Conservation (phyloP, 2,888 invertebrate genomes). For the Leistus spinibarbis region DNA sequence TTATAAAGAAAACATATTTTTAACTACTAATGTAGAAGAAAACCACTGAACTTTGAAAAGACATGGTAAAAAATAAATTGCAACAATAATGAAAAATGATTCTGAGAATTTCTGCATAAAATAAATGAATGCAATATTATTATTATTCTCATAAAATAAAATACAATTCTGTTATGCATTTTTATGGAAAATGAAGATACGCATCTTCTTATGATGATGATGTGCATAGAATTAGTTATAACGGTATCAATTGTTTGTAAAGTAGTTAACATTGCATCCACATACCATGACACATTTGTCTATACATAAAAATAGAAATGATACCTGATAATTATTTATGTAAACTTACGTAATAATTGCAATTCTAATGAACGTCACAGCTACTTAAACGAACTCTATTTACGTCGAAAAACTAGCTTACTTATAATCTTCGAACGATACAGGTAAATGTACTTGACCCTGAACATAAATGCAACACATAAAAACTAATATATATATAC, state of each 20-base stretch:
- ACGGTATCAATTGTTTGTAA: neutral
- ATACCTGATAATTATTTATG: neutral
- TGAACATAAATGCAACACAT: constrained; percentile 34
- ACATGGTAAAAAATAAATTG: too few species aligned
- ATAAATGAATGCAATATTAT: too few species aligned
- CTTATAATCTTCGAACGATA: neutral
- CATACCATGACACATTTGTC: neutral
- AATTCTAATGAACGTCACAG: neutral
- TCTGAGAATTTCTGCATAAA: too few species aligned
- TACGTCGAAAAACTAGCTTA: neutral
- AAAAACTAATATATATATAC: constrained; percentile 26
- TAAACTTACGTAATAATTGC: neutral
- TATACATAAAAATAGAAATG: neutral
- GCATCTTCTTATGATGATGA: too few species aligned
- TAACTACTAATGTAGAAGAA: too few species aligned
- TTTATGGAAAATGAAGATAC: too few species aligned
- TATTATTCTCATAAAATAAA: too few species aligned
- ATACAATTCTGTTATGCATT: too few species aligned
- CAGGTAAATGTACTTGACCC: neutral
- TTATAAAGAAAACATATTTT: too few species aligned
- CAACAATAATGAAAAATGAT: too few species aligned
- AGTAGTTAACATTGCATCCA: neutral
- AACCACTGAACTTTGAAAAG: too few species aligned
- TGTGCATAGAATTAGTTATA: neutral
- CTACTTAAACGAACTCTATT: neutral